These are phyloP conservation scores for Xerus inauris DNA, from an alignment of 2,113 vertebrate genomes.

Conservation along the genomic window DNA sequence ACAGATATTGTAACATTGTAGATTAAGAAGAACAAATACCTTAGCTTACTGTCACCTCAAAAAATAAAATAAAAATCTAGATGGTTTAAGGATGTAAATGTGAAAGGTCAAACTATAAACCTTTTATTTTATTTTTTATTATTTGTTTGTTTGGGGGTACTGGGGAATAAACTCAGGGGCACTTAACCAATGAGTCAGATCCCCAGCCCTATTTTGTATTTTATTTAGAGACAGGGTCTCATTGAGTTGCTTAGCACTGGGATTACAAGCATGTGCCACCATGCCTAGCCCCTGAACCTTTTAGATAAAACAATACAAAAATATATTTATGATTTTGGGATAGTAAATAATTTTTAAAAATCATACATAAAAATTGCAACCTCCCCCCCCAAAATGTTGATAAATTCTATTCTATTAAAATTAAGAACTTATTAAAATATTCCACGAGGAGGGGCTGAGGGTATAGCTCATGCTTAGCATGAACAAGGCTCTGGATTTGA, in stretches of 20 bases:
- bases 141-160: too few relatives aligned
- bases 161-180: too few relatives aligned
- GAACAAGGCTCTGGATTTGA: too few relatives aligned
- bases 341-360: constrained; percentile 15
- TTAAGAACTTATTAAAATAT: not conserved
- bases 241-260: too few relatives aligned
- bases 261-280: too few relatives aligned
- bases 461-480: not conserved
- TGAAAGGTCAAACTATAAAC: constrained; percentile 1
- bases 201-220: too few relatives aligned
- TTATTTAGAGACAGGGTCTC: too few relatives aligned
- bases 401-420: constrained; percentile 7
- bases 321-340: not conserved
- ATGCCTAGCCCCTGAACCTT: too few relatives aligned
- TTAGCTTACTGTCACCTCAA: not conserved
- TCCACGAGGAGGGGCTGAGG: not conserved
- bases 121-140: not conserved
- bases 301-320: not conserved
- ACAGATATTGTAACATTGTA: not conserved
- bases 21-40: not conserved
- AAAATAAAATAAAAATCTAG: not conserved
- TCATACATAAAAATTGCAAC: not conserved
- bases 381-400: too few relatives aligned
- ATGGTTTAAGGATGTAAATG: not conserved
- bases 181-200: too few relatives aligned